phyloP scores from a whole-genome alignment of 2,797 vertebrate species.

The Sebastes cheni region DNA sequence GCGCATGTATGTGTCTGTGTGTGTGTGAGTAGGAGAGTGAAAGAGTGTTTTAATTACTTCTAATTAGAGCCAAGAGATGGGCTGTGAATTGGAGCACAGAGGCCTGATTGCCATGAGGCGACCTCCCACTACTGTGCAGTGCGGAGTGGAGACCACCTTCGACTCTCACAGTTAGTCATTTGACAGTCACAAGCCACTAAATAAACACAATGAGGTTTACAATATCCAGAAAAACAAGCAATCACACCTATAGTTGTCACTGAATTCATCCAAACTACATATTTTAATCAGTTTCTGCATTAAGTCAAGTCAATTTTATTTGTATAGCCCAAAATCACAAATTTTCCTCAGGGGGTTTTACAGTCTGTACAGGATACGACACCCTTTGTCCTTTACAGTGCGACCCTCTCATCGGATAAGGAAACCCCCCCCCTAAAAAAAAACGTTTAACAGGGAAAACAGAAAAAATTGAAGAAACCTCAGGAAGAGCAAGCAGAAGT shows the following conservation, averaged over 20 bases:
- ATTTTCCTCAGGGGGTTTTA: too few species aligned
- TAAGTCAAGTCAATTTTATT: too few species aligned
- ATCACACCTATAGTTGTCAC: not conserved
- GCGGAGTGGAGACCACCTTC: conserved; percentile 7
- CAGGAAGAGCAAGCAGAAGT: too few species aligned
- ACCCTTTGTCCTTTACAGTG: too few species aligned
- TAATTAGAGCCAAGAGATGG: conserved; percentile 64
- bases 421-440: too few species aligned
- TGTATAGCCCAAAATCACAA: too few species aligned
- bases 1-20: conserved; percentile 5
- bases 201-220: not conserved
- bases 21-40: conserved; percentile 8
- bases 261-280: not conserved
- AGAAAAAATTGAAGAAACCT: too few species aligned
- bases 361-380: too few species aligned
- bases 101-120: conserved; percentile 48
- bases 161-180: not conserved
- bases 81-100: conserved; percentile 56
- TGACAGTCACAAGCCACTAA: not conserved
- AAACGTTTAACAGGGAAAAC: too few species aligned
- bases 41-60: conserved; percentile 62
- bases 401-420: too few species aligned
- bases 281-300: not conserved
- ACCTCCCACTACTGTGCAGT: conserved; percentile 27
- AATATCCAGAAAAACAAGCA: not conserved